Evolutionary conservation across 30 jellyfish, hydroid and myxozoan genomes (phyloP).

Genomic region (Clytia hemisphaerica): DNA sequence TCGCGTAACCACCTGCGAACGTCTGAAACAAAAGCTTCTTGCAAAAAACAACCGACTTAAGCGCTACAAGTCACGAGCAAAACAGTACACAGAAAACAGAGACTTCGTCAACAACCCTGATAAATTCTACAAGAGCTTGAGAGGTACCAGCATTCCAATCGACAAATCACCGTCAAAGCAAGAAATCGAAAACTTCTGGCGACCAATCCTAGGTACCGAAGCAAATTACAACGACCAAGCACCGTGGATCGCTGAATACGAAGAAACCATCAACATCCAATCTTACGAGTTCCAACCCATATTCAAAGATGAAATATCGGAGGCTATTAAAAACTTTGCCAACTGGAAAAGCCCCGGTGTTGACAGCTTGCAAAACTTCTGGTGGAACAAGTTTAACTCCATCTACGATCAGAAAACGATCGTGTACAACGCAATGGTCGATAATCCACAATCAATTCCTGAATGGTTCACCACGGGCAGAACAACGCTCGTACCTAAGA

Average conservation of each 20-base stretch:
- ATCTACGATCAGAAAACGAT: neutral
- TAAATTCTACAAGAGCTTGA: neutral
- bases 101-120: constrained; percentile 11
- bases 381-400: constrained; percentile 2
- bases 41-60: constrained; percentile 13
- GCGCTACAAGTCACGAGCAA: constrained; percentile 14
- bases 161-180: no score
- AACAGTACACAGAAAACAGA: constrained; percentile 9
- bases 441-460: no score
- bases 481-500: constrained; percentile 16
- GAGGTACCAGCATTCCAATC: no score
- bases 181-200: no score
- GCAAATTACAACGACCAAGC: no score
- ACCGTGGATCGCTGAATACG: no score
- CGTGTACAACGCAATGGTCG: no score
- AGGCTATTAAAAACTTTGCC: constrained; percentile 10
- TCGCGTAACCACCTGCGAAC: no score
- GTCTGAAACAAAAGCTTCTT: constrained; percentile 23
- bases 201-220: no score
- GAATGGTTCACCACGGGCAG: constrained; percentile 19
- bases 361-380: constrained; percentile 6
- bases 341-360: constrained; percentile 30
- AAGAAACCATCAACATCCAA: no score
- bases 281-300: no score
- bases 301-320: neutral